Conservation (phyloP, 2,113 vertebrate species). For the Colistium nudipinnis region DNA sequence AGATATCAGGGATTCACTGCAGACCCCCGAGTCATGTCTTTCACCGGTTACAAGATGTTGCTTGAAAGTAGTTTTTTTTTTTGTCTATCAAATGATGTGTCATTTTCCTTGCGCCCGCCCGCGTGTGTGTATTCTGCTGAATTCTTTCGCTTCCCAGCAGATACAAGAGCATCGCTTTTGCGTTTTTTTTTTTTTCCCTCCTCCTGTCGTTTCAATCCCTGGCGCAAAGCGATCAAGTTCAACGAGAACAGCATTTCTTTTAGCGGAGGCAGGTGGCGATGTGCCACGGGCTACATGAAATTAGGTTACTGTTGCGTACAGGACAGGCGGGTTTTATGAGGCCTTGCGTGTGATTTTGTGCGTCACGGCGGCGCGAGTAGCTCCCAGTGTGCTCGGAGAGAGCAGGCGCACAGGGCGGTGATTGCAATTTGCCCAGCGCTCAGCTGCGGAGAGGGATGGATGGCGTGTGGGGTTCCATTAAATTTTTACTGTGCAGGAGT, state of each 20-base stretch:
- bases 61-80: conserved; percentile 33
- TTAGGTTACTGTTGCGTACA: conserved; percentile 23
- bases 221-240: background rate
- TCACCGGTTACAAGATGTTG: conserved; percentile 37
- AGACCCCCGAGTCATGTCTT: conserved; percentile 39
- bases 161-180: conserved; percentile 25
- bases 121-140: conserved; percentile 1
- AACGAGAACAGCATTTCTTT: conserved; percentile 19
- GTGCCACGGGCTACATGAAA: conserved; percentile 37
- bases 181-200: too few relatives aligned
- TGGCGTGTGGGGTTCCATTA: conserved; percentile 61
- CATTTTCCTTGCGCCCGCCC: too few relatives aligned
- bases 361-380: conserved; percentile 13
- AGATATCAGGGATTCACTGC: conserved; percentile 50
- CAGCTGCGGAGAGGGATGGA: conserved; percentile 49
- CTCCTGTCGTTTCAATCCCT: conserved; percentile 19
- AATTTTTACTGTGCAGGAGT: conserved; percentile 47
- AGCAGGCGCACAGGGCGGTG: conserved; percentile 10
- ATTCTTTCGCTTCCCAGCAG: conserved; percentile 1
- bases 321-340: conserved; percentile 34
- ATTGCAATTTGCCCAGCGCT: conserved; percentile 55
- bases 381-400: conserved; percentile 33
- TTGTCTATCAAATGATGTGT: conserved; percentile 40
- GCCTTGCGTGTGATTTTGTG: conserved; percentile 10
- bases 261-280: conserved; percentile 29